phyloP scores from a whole-genome alignment of 23 tunicate genomes.

The Styela clava region DNA sequence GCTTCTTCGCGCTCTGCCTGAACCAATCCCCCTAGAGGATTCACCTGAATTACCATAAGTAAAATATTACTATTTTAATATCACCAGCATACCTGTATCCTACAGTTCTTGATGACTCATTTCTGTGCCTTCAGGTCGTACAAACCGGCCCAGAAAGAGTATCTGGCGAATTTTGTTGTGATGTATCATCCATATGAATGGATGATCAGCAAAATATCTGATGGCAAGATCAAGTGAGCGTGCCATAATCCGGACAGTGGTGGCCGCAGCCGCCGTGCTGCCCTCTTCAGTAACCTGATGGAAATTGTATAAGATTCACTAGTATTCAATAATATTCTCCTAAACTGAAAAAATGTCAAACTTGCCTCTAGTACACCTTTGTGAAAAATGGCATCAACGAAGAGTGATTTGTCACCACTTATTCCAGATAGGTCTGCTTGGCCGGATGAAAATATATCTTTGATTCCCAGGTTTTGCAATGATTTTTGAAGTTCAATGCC shows the following conservation, averaged over 20 bases:
- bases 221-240: conserved; percentile 46
- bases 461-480: conserved; percentile 61
- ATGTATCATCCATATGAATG: conserved; percentile 67
- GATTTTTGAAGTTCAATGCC: conserved; percentile 36
- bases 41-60: conserved; percentile 36
- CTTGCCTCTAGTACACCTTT: conserved; percentile 63
- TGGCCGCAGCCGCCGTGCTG: conserved; percentile 84
- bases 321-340: neutral
- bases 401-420: conserved; percentile 16
- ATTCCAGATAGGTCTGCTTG: conserved; percentile 64
- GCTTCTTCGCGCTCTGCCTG: conserved; percentile 78
- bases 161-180: conserved; percentile 46
- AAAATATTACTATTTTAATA: neutral
- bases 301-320: neutral
- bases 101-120: conserved; percentile 39
- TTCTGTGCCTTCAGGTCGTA: conserved; percentile 47
- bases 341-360: neutral
- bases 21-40: conserved; percentile 60
- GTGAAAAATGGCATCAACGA: conserved; percentile 71
- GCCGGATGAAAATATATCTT: conserved; percentile 38
- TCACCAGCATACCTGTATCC: conserved; percentile 10
- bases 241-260: conserved; percentile 51
- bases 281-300: conserved; percentile 78
- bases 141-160: conserved; percentile 64
- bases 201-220: conserved; percentile 59